Base-by-base conservation (phyloP, 2,113 vertebrate species). In the Sturnira hondurensis region DNA sequence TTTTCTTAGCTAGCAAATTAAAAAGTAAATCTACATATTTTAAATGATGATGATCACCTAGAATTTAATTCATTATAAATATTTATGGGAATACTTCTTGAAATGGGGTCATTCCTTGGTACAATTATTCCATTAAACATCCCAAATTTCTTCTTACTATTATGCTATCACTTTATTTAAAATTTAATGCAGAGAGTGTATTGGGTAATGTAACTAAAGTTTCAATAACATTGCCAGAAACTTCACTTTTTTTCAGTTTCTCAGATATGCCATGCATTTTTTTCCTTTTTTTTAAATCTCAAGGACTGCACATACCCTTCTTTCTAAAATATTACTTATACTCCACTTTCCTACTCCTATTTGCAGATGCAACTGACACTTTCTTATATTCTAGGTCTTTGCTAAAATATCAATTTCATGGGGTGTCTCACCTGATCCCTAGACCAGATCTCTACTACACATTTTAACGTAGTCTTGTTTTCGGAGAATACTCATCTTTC, bases 61-160 rank as follows among this genome's bases (percentile, higher is more conserved):
- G 56, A 47, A 92, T 73, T 96, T 95, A 97, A 93, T 43, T 67
- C 15, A 95, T 83, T 94, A 93, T 89, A 94, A 96, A 88, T 95
- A 87, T 91, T 93, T 82, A 86, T 41, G 6, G 43, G 58, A 81
- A 26, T 87, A 65, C 2, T 70, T 76, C 77, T 96, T 81, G 22
- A 95, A 95, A 92, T 52, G 36, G 19, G 84, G 31, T 88, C 76
- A 50, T 90, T 85, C 47, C 83, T 63, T 78, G 45, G 36, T 56
- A 24, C 4, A 54, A 70, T 1, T 82, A 68, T 81, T 81, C 7
- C n/a, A 87, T 24, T 92, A 92, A 68, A 14, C 4, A 88, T 74
- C 7, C 12, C 85, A 33, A 52, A 52, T 68, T 95, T 82, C 20
- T 43, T 82, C 80, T 95, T 91, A 67, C 14, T 91, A 63, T 43